phyloP scores from a whole-genome alignment of 2,797 vertebrate genomes.

The Acanthis flammea region DNA sequence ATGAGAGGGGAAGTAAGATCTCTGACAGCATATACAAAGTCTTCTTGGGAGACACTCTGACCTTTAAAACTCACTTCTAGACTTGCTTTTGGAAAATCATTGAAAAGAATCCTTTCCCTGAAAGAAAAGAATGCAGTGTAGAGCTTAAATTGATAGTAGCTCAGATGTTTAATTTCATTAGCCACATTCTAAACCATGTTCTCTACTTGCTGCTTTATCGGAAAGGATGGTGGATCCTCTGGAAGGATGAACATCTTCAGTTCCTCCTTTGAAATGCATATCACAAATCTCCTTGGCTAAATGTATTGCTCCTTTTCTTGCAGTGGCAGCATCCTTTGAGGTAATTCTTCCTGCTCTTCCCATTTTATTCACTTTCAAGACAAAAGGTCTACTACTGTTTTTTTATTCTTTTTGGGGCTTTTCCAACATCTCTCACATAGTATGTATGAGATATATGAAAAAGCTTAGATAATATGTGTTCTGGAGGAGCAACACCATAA shows the following conservation, averaged over 20 bases:
- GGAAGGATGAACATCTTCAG: neutral
- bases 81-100: neutral
- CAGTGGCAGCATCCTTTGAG: neutral
- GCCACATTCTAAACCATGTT: neutral
- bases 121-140: neutral
- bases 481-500: neutral
- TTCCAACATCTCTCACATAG: neutral
- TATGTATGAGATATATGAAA: neutral
- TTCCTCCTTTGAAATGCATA: neutral
- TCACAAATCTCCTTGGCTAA: neutral
- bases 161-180: neutral
- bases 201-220: neutral
- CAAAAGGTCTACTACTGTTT: neutral
- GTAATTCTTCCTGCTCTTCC: neutral
- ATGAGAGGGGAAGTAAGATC: neutral
- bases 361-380: neutral
- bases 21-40: neutral
- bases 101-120: neutral
- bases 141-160: neutral
- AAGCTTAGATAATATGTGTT: neutral
- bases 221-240: neutral
- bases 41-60: neutral
- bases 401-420: neutral
- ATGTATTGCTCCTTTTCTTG: neutral
- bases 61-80: neutral